A percentile compares a stretch with the other conserved stretches of the same genome.
phyloP scores from a whole-genome alignment of 2,797 vertebrate species.

The Danionella dracula region DNA sequence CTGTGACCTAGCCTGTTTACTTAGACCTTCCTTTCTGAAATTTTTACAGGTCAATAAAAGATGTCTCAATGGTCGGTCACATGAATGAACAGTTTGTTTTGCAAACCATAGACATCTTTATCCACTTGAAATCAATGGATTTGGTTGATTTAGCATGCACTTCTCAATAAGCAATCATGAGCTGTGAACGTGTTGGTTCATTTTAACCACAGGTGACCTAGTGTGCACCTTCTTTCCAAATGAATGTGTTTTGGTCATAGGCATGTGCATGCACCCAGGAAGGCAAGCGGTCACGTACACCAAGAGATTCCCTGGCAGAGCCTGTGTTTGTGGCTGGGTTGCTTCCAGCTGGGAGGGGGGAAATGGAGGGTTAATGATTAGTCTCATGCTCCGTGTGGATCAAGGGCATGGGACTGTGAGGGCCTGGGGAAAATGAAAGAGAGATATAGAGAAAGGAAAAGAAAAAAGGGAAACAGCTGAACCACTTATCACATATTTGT shows the following conservation, averaged over 20 bases:
- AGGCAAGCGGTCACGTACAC: conserved; percentile 59
- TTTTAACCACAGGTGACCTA: not conserved
- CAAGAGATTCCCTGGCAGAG: conserved; percentile 62
- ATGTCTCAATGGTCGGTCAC: no score
- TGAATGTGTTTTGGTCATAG: conserved; percentile 4
- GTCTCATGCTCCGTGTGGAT: conserved; percentile 64
- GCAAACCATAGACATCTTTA: no score
- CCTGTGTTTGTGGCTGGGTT: conserved; percentile 56
- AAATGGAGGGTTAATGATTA: conserved; percentile 72
- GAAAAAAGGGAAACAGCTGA: conserved; percentile 8
- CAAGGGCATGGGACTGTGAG: conserved; percentile 52
- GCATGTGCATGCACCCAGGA: not conserved
- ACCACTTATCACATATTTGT: conserved; percentile 4
- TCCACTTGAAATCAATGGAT: not conserved
- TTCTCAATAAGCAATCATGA: no score
- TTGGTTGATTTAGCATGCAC: not conserved
- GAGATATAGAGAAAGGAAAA: not conserved
- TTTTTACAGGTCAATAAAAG: no score
- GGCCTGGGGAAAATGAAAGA: conserved; percentile 30
- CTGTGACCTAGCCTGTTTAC: no score
- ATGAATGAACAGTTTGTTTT: no score
- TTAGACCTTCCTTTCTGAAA: no score
- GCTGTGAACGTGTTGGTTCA: not conserved
- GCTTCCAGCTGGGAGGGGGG: conserved; percentile 58
- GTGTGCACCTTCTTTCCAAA: conserved; percentile 29